Base-by-base conservation (phyloP, 1,140 invertebrate genomes). In the Coelopa frigida region DNA sequence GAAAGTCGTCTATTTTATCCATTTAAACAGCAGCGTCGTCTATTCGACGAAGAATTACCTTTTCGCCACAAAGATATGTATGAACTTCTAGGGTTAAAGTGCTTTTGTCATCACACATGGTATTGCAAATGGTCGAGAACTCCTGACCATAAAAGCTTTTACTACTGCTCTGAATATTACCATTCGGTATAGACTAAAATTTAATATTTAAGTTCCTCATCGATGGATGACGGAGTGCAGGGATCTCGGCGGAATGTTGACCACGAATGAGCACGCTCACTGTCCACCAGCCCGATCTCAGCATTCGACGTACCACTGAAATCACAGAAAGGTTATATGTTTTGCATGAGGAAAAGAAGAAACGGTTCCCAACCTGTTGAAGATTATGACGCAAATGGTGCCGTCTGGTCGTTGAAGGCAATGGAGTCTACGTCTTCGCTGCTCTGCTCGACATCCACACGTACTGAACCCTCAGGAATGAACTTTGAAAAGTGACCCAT, bases 401-500 rank as follows among this genome's bases (percentile, higher is more conserved):
- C 75, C 70, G 46, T 80, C 73, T 3, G 80, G 78, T 10, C 75
- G 75, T 20, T 68, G 29, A 85, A 83, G 5, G 79, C 78, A n/a
- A 75, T 61, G 4, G 67, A 53, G 41, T 63, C 50, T 29, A 67
- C 46, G 35, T 59, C 58, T 8, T 57, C 41, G 21, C 58, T 60
- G 14, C 54, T 57, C 26, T 52, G 46, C 5, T 57, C 26, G 2
- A 61, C 68, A 22, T 62, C 49, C 8, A 78, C 69, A 1, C 77
- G 72, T 2, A 64, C 41, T 0, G 85, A 87, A 24, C 74, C 78
- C 48, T 75, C 74, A 2, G 78, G 75, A 18, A 91, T 72, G 55
- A 89, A 88, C 71, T 85, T 89, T 18, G 86, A 87, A 55, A 94
- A 89, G 70, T 95, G 92, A 1, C 82, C 86, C 56, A 94, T 73